A percentile compares a stretch with the other conserved stretches of the same genome.
phyloP scores from a whole-genome alignment of 37 sponge, comb jelly and placozoan species.

The Axinella damicornis region DNA sequence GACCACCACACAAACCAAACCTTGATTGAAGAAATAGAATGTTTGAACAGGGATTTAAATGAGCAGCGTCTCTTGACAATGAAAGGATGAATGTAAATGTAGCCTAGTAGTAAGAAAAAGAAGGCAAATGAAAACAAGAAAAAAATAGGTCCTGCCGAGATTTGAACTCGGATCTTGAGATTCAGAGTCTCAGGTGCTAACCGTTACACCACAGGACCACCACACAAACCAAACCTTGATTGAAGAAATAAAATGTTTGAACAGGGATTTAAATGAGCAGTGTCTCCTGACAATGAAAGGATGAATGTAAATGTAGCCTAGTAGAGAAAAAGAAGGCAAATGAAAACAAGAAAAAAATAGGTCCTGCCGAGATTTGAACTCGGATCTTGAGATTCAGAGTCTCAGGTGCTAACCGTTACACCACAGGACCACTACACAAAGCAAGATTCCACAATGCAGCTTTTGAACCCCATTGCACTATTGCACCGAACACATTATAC shows the following conservation, averaged over 20 bases:
- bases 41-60: no score
- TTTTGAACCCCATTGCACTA: background rate
- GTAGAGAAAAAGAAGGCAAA: conserved; percentile 7
- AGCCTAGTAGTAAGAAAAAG: background rate
- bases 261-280: no score
- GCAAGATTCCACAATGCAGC: background rate
- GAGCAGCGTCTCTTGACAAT: background rate
- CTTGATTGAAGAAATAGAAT: no score
- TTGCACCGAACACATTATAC: no score
- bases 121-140: no score
- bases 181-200: no score
- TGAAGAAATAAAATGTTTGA: no score
- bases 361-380: conserved; percentile 97
- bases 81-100: background rate
- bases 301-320: background rate
- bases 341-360: conserved; percentile 67
- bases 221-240: no score
- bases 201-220: no score
- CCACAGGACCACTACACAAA: conserved; percentile 77
- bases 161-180: no score
- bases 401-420: conserved; percentile 97
- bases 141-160: no score
- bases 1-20: no score
- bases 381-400: conserved; percentile 99
- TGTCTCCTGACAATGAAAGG: background rate